A percentile compares a stretch with the other conserved stretches of the same genome.
Conservation (phyloP, 2,113 vertebrate species). For the Dicerorhinus sumatrensis region DNA sequence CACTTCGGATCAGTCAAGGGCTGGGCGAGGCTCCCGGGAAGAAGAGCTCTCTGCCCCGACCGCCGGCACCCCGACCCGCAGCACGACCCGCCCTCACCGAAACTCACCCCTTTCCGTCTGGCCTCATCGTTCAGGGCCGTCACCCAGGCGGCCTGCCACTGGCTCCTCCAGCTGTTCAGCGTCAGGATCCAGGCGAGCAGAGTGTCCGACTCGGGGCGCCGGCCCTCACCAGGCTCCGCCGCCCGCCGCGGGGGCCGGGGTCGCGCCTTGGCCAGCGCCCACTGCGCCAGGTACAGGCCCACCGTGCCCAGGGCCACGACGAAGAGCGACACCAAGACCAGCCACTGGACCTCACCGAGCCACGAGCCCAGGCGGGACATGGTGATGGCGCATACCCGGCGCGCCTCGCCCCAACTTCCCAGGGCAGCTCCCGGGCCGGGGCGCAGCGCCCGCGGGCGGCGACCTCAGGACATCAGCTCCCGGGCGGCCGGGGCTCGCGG, state of each 20-base stretch:
- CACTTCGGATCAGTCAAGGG: background rate
- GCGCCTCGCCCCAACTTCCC: slow-evolving; percentile 71
- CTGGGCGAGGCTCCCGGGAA: background rate
- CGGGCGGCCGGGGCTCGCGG: background rate
- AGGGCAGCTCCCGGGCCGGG: slow-evolving; percentile 43
- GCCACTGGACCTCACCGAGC: slow-evolving; percentile 91
- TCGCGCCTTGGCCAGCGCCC: slow-evolving; percentile 81
- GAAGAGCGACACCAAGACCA: slow-evolving; percentile 92
- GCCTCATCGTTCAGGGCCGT: slow-evolving; percentile 89
- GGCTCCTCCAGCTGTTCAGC: slow-evolving; percentile 91
- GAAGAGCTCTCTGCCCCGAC: background rate
- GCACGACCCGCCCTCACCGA: background rate
- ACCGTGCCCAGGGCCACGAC: slow-evolving; percentile 92
- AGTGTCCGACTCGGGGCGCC: slow-evolving; percentile 83
- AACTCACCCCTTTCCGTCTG: slow-evolving; percentile 88
- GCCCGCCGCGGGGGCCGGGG: background rate
- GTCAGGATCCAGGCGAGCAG: slow-evolving; percentile 94
- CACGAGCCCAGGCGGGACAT: slow-evolving; percentile 89
- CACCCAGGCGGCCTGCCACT: slow-evolving; percentile 94
- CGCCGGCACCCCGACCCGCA: background rate
- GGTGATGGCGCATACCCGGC: slow-evolving; percentile 74
- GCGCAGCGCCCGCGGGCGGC: background rate
- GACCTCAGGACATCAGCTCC: slow-evolving; percentile 53
- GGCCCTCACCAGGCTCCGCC: slow-evolving; percentile 8
- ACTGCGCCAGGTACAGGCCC: slow-evolving; percentile 92